A percentile compares a stretch with the other conserved stretches of the same genome.
These are phyloP conservation scores for Agrochola lota DNA, from an alignment of 2,888 invertebrate genomes.

Conservation along the genomic window DNA sequence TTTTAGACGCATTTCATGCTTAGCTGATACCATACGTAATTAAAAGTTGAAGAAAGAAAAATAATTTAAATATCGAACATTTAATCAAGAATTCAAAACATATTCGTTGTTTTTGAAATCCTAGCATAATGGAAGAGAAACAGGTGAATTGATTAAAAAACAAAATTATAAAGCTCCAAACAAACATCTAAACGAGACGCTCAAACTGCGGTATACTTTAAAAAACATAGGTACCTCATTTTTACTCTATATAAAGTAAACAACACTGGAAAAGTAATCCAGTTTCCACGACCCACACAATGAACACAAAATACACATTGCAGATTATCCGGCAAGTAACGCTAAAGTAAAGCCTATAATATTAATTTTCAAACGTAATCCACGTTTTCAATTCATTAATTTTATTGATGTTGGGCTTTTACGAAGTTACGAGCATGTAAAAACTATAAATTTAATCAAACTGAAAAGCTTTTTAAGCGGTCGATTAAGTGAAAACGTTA, in stretches of 20 bases:
- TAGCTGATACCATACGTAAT: constrained; percentile 40
- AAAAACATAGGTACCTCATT: not conserved
- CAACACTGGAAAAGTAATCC: constrained; percentile 5
- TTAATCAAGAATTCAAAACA: not conserved
- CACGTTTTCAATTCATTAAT: constrained; percentile 62
- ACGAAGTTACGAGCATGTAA: constrained; percentile 49
- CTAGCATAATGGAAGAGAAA: not conserved
- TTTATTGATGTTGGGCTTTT: constrained; percentile 59
- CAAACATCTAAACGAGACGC: not conserved
- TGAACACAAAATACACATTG: constrained; percentile 24
- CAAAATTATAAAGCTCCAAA: not conserved
- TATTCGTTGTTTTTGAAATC: not conserved
- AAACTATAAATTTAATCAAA: constrained; percentile 63
- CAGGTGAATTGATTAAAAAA: not conserved
- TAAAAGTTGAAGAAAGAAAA: constrained; percentile 21
- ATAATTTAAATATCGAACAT: not conserved
- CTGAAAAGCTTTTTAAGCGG: constrained; percentile 47
- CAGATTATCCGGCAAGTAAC: constrained; percentile 40
- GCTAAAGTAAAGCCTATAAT: constrained; percentile 35
- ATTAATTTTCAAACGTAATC: constrained; percentile 62
- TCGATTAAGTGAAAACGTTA: constrained; percentile 39
- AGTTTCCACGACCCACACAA: not conserved
- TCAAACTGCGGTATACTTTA: not conserved
- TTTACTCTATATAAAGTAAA: not conserved
- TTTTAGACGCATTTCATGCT: constrained; percentile 46